Base-by-base conservation (phyloP, 64 coral and sea anemone genomes). In the Montipora efflorescens region DNA sequence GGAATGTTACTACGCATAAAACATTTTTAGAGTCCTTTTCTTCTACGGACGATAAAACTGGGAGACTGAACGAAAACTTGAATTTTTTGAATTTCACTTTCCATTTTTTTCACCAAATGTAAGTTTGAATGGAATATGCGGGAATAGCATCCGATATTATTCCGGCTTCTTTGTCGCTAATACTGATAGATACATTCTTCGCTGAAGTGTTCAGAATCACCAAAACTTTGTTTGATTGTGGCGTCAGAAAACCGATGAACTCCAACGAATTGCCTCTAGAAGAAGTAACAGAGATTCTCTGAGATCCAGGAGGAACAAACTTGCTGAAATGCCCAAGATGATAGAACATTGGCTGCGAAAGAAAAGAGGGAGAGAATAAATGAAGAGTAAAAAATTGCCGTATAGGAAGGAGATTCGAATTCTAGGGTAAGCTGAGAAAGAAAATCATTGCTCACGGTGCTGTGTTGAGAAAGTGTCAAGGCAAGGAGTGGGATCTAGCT, bases 291-390 rank as follows among this genome's bases (percentile, higher is more conserved):
- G 75, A 49, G 44, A 95, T 92, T 80, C 94, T 87, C 8, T 74
- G 55, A 2, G 94, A 95, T 67, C 94, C 94, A 68, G 88, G 90
- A 43, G 90, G 84, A 18, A 95, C 90, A 88, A 95, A 95, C 69
- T 95, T 95, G 52, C 81, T 92, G 58, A 95, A 95, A 67, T 95
- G 94, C 8, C 90, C 94, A 62, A 95, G 83, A 78, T 95, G 94
- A 67, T 88, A 95, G 69, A 50, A 95, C 94, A 95, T 92, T 15
- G 94, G 94, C 94, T 95, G 88, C 50, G 85, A 84, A 66, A 57
- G 58, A 93, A 15, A 88, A 50, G 9, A 57, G 28, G 21, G 20
- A 21, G 2, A n/a, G 72, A 87, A 72, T 10, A 73, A 75, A 15
- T 75, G 61, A 23, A n/a, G 8, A 73, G 4, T 20, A 16, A 15